These are phyloP conservation scores for Noturus placidus DNA, from an alignment of 2,113 vertebrate species.

Conservation along the genomic window DNA sequence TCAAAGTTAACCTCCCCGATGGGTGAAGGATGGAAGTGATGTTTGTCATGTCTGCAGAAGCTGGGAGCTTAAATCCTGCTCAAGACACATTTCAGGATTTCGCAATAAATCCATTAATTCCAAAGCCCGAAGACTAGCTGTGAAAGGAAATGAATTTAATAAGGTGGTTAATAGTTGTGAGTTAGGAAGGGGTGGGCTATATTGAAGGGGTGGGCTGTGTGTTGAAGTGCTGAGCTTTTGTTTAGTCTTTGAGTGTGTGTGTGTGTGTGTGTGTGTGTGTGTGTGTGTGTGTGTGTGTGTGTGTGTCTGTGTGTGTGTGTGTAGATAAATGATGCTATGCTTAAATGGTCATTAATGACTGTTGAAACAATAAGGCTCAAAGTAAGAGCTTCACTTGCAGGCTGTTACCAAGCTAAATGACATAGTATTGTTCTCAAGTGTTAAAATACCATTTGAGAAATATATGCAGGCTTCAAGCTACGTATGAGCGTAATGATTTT, in stretches of 20 bases:
- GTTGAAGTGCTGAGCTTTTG: conserved; percentile 22
- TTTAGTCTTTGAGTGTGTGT: conserved; percentile 5
- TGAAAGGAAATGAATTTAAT: conserved; percentile 42
- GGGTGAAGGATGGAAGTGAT: conserved; percentile 4
- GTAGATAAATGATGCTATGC: conserved; percentile 15
- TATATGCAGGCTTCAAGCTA: neutral
- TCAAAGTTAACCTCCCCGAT: conserved; percentile 27
- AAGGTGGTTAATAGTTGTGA: conserved; percentile 34
- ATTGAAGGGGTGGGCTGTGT: no score
- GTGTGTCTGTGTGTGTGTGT: conserved; percentile 15
- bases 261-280: conserved; percentile 29
- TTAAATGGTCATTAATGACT: conserved; percentile 12
- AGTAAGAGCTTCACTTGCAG: conserved; percentile 9
- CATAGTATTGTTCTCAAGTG: neutral
- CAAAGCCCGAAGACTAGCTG: conserved; percentile 20
- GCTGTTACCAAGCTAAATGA: neutral
- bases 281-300: conserved; percentile 22
- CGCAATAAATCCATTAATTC: conserved; percentile 20
- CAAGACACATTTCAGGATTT: conserved; percentile 36
- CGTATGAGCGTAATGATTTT: neutral
- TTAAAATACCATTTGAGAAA: conserved; percentile 10
- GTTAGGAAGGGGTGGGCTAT: conserved; percentile 1
- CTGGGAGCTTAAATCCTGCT: conserved; percentile 35
- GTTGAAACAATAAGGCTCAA: neutral
- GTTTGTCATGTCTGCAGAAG: conserved; percentile 12